These are phyloP conservation scores for Metellina segmentata DNA, from an alignment of 2,888 invertebrate species.

Conservation along the genomic window DNA sequence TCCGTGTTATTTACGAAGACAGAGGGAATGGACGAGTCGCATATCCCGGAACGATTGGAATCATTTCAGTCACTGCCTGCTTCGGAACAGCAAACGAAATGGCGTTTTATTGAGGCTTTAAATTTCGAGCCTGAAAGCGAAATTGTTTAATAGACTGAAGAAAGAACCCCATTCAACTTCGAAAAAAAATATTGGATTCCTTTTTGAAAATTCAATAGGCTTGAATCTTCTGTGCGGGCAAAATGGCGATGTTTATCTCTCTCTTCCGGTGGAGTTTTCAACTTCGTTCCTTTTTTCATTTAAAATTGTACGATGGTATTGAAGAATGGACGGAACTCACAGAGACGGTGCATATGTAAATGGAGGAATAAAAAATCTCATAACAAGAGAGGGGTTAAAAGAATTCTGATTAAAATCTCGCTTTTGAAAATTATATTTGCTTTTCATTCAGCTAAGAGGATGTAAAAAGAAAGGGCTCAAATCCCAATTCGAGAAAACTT, in stretches of 20 bases:
- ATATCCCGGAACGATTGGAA: background rate
- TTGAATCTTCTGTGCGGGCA: background rate
- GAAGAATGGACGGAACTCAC: background rate
- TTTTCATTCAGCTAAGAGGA: background rate
- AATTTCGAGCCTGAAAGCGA: slow-evolving; percentile 15
- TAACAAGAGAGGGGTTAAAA: background rate
- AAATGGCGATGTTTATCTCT: background rate
- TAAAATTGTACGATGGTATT: background rate
- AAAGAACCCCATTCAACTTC: background rate
- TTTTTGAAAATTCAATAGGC: background rate
- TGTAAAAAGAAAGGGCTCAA: background rate
- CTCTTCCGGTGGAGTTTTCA: background rate
- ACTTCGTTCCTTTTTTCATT: background rate
- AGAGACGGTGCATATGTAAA: background rate
- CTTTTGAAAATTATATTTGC: background rate
- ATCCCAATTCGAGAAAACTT: background rate
- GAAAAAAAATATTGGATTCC: background rate
- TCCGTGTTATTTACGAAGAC: slow-evolving; percentile 45
- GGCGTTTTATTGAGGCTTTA: slow-evolving; percentile 34
- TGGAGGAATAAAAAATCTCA: background rate
- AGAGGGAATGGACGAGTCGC: slow-evolving; percentile 11
- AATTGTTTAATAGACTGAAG: slow-evolving; percentile 39
- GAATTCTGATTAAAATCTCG: background rate
- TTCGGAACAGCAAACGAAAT: slow-evolving; percentile 29
- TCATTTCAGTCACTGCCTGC: slow-evolving; percentile 11